Evolutionary conservation across 1,140 invertebrate genomes (phyloP).

Genomic region (Pissodes strobi): DNA sequence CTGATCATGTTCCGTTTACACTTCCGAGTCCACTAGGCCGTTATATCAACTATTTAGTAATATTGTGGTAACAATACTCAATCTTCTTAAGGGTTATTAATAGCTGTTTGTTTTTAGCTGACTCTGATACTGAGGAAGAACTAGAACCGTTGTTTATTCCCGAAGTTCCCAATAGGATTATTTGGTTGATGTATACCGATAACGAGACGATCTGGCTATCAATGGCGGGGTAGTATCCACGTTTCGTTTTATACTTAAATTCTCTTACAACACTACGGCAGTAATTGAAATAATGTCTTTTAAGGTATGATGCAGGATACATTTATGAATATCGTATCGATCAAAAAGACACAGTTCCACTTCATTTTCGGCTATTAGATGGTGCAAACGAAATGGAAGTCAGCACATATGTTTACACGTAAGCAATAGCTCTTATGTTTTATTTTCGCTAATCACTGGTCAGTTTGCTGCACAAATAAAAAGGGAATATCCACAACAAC

Average conservation of each 20-base stretch:
- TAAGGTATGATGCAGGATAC: conserved; percentile 72
- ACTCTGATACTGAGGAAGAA: conserved; percentile 60
- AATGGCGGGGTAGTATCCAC: conserved; percentile 58
- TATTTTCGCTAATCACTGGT: no score
- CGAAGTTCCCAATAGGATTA: conserved; percentile 60
- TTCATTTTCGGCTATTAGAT: conserved; percentile 56
- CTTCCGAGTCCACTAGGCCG: no score
- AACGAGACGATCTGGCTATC: conserved; percentile 62
- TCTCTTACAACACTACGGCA: background rate
- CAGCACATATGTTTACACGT: conserved; percentile 61
- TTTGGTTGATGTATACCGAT: conserved; percentile 59
- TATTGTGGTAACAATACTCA: background rate
- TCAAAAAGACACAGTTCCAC: conserved; percentile 48
- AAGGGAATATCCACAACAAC: no score
- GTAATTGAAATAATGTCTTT: conserved; percentile 24
- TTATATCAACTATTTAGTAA: background rate
- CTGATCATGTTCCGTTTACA: no score
- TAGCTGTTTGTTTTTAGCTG: conserved; percentile 55
- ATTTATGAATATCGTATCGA: conserved; percentile 69
- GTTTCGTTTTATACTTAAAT: conserved; percentile 11
- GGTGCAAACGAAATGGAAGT: conserved; percentile 64
- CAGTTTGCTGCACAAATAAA: no score
- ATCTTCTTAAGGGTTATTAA: no score
- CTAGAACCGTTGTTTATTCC: conserved; percentile 64
- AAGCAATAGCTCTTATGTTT: no score